phyloP scores from a whole-genome alignment of 2,888 invertebrate species.

The Agelastica alni region DNA sequence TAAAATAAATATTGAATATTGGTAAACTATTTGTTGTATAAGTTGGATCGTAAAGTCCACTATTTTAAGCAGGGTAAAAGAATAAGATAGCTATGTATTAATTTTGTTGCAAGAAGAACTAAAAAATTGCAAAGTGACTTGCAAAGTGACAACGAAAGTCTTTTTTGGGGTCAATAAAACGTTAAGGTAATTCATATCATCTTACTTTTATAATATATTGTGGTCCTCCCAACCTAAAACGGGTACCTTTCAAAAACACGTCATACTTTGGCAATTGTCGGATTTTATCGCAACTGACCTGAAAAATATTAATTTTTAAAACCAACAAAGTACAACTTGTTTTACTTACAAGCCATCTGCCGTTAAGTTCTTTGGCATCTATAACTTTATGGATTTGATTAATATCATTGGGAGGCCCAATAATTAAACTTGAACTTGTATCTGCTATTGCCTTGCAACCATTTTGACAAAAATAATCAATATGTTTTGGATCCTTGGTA shows the following conservation, averaged over 20 bases:
- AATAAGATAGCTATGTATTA: background rate
- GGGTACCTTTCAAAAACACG: constrained; percentile 63
- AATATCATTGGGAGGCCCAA: constrained; percentile 54
- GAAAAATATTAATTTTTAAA: constrained; percentile 27
- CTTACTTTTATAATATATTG: constrained; percentile 30
- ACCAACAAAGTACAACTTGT: background rate
- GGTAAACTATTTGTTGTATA: background rate
- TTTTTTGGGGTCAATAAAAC: background rate
- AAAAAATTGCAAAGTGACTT: background rate
- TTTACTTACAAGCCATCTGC: constrained; percentile 46
- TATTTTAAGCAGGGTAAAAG: background rate
- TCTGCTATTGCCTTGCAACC: constrained; percentile 56
- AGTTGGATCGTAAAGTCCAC: background rate
- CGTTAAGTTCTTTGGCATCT: constrained; percentile 48
- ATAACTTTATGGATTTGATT: constrained; percentile 53
- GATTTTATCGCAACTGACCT: constrained; percentile 66
- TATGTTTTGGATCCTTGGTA: constrained; percentile 13
- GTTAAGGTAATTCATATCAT: background rate
- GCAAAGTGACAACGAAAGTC: background rate
- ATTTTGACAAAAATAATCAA: constrained; percentile 45
- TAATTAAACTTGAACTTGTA: constrained; percentile 55
- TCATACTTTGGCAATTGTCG: constrained; percentile 64
- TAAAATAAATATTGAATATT: background rate
- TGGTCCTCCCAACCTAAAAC: constrained; percentile 64
- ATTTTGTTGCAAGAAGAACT: background rate